phyloP scores from a whole-genome alignment of 2,888 invertebrate species.

The Lasius fuliginosus region DNA sequence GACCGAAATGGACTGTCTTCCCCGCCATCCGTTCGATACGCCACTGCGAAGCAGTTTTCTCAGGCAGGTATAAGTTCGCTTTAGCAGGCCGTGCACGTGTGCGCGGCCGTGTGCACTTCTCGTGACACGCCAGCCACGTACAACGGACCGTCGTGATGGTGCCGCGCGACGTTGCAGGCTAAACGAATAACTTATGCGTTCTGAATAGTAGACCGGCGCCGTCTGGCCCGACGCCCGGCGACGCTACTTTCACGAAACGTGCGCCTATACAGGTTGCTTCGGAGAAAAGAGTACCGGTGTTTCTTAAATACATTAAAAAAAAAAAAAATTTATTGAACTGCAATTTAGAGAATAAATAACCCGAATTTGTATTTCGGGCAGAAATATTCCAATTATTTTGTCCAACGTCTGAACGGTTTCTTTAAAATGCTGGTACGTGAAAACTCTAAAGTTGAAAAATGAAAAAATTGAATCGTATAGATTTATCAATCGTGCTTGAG shows the following conservation, averaged over 20 bases:
- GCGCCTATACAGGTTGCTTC: background rate
- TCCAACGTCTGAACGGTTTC: background rate
- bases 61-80: constrained; percentile 49
- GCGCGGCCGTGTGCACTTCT: constrained; percentile 65
- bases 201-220: constrained; percentile 67
- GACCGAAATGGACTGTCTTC: constrained; percentile 15
- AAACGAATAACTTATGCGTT: constrained; percentile 73
- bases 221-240: constrained; percentile 52
- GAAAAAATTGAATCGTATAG: background rate
- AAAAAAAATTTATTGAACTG: background rate
- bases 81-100: constrained; percentile 68
- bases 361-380: background rate
- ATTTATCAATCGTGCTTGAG: constrained; percentile 3
- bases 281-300: background rate
- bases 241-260: constrained; percentile 48
- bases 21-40: constrained; percentile 18
- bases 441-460: background rate
- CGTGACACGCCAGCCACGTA: constrained; percentile 68
- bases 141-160: constrained; percentile 45
- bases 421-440: background rate
- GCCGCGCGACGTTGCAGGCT: constrained; percentile 54
- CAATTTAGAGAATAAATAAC: background rate
- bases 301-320: background rate
- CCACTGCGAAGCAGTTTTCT: constrained; percentile 35
- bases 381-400: background rate